A percentile compares a stretch with the other conserved stretches of the same genome.
Conservation (phyloP, 2,113 vertebrate species). For the Ophiodon elongatus region DNA sequence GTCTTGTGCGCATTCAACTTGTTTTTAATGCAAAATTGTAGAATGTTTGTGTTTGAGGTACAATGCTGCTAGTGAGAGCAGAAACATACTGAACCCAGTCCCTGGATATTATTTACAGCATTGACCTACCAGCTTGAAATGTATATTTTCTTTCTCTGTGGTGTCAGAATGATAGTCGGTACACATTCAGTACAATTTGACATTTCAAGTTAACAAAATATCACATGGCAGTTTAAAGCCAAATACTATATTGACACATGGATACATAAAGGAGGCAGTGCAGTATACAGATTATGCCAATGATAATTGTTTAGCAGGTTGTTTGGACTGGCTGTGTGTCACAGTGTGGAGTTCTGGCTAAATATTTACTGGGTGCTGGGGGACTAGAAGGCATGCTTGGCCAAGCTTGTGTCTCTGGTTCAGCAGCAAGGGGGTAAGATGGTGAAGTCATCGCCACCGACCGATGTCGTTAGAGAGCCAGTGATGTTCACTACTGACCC, state of each 20-base stretch:
- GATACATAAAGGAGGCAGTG: constrained; percentile 68
- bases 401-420: constrained; percentile 61
- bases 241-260: constrained; percentile 67
- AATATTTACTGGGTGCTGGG: constrained; percentile 83
- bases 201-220: constrained; percentile 56
- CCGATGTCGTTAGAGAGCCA: constrained; percentile 72
- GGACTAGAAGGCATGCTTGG: constrained; percentile 69
- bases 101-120: constrained; percentile 26
- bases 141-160: constrained; percentile 35
- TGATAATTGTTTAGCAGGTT: constrained; percentile 82
- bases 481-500: constrained; percentile 78
- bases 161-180: constrained; percentile 30
- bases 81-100: not conserved
- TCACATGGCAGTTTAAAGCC: constrained; percentile 41
- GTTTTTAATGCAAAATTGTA: not conserved
- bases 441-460: constrained; percentile 67
- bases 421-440: constrained; percentile 37
- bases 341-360: constrained; percentile 78
- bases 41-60: not conserved
- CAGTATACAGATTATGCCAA: constrained; percentile 78
- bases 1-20: not conserved
- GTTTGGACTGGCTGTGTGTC: constrained; percentile 84
- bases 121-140: constrained; percentile 12
- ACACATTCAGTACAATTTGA: constrained; percentile 38
- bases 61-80: not conserved